These are phyloP conservation scores for Bagarius yarrelli DNA, from an alignment of 2,113 vertebrate species.

Conservation along the genomic window DNA sequence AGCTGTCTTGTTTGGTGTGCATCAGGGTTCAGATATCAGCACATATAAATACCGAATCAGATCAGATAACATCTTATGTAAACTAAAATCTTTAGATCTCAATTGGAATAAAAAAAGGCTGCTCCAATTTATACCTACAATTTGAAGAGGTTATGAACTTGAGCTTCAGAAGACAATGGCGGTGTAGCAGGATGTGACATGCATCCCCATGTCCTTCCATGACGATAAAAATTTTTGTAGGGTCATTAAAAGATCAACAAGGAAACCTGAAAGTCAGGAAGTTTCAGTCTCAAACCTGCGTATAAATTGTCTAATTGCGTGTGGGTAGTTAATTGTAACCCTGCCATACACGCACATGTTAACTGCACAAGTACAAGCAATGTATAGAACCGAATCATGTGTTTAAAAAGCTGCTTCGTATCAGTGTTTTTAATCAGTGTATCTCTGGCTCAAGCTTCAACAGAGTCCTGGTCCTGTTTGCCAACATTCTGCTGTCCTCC, in stretches of 20 bases:
- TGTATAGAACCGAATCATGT: too few relatives aligned
- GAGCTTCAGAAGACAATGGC: background rate
- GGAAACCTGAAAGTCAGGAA: background rate
- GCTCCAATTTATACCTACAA: too few relatives aligned
- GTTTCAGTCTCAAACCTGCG: background rate
- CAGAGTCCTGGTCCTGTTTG: slow-evolving; percentile 13
- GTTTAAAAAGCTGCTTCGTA: background rate
- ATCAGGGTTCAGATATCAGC: too few relatives aligned
- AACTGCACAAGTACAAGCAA: background rate
- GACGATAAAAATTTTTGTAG: background rate
- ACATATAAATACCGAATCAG: too few relatives aligned
- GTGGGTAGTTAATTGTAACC: background rate
- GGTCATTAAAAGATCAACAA: background rate
- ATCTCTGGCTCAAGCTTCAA: background rate
- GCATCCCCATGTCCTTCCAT: background rate
- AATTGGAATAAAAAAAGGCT: too few relatives aligned
- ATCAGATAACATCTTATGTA: too few relatives aligned
- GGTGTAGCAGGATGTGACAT: background rate
- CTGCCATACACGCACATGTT: background rate
- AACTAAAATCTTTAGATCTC: too few relatives aligned
- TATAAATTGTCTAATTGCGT: background rate
- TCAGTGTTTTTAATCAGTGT: background rate
- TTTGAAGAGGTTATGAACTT: too few relatives aligned
- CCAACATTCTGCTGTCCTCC: slow-evolving; percentile 11
- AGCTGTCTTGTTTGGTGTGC: too few relatives aligned